These are phyloP conservation scores for Rhabdophis nuchalis DNA, from an alignment of 2,797 vertebrate genomes.

Conservation along the genomic window DNA sequence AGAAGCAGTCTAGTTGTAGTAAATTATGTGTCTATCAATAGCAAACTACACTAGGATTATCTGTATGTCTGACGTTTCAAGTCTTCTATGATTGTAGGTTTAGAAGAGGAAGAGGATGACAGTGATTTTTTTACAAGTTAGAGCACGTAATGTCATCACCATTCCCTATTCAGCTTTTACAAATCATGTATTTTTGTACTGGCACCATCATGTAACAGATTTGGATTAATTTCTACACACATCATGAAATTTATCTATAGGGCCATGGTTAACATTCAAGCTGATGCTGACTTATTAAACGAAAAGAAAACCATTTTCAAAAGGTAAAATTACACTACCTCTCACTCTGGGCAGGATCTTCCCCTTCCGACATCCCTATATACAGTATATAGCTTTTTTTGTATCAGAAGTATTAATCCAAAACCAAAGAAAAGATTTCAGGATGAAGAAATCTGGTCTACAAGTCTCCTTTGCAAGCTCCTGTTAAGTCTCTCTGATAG, in stretches of 20 bases:
- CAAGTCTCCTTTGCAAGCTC: conserved; percentile 30
- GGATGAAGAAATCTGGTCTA: conserved; percentile 32
- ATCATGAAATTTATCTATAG: conserved; percentile 27
- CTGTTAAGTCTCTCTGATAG: conserved; percentile 48
- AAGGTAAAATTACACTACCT: conserved; percentile 71
- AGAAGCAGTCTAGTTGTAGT: conserved; percentile 26
- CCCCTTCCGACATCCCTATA: conserved; percentile 79
- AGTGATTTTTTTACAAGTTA: not conserved
- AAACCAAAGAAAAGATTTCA: conserved; percentile 51
- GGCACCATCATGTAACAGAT: not conserved
- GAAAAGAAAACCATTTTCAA: not conserved
- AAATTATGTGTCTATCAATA: conserved; percentile 31
- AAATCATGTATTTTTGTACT: not conserved
- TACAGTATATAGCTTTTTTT: not conserved
- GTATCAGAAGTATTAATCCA: conserved; percentile 56
- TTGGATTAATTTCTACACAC: not conserved
- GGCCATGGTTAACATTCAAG: not conserved
- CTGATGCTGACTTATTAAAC: not conserved
- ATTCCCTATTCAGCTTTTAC: not conserved
- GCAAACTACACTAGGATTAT: conserved; percentile 8
- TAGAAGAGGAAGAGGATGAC: not conserved
- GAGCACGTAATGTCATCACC: not conserved
- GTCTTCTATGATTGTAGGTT: conserved; percentile 13
- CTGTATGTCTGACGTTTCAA: conserved; percentile 43
- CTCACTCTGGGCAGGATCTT: conserved; percentile 77